These are phyloP conservation scores for Drosophila mulleri DNA, from an alignment of 2,888 invertebrate genomes.

Conservation along the genomic window DNA sequence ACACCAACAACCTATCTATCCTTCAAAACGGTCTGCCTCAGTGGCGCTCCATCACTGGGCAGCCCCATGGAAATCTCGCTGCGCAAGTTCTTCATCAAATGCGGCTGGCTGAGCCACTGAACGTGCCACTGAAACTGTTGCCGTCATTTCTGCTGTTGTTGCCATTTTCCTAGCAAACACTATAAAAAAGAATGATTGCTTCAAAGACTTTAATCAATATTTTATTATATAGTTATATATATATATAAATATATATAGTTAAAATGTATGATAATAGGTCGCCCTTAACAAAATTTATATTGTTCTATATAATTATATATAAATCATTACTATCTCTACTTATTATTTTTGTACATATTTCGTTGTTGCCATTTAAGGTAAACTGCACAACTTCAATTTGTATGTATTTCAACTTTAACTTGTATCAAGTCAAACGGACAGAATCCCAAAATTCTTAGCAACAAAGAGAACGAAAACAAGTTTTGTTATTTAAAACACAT, in stretches of 20 bases:
- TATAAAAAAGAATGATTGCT: slow-evolving; percentile 34
- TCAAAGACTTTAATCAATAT: slow-evolving; percentile 62
- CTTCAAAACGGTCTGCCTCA: slow-evolving; percentile 93
- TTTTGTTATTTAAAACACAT: slow-evolving; percentile 27
- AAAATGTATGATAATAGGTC: slow-evolving; percentile 51
- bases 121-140: background rate
- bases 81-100: slow-evolving; percentile 85
- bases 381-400: slow-evolving; percentile 44
- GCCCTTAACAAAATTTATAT: slow-evolving; percentile 37
- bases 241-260: slow-evolving; percentile 39
- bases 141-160: slow-evolving; percentile 4
- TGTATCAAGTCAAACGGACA: slow-evolving; percentile 64
- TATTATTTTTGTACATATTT: slow-evolving; percentile 40
- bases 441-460: slow-evolving; percentile 12
- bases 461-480: slow-evolving; percentile 18
- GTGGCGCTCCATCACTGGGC: slow-evolving; percentile 81
- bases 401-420: slow-evolving; percentile 49
- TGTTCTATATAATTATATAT: slow-evolving; percentile 13
- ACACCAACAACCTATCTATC: slow-evolving; percentile 95
- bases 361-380: slow-evolving; percentile 46
- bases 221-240: slow-evolving; percentile 41
- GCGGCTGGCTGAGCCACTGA: slow-evolving; percentile 85
- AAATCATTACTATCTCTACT: slow-evolving; percentile 10
- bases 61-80: slow-evolving; percentile 84
- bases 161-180: slow-evolving; percentile 16